phyloP scores from a whole-genome alignment of 2,797 vertebrate species.

The Cossypha caffra region DNA sequence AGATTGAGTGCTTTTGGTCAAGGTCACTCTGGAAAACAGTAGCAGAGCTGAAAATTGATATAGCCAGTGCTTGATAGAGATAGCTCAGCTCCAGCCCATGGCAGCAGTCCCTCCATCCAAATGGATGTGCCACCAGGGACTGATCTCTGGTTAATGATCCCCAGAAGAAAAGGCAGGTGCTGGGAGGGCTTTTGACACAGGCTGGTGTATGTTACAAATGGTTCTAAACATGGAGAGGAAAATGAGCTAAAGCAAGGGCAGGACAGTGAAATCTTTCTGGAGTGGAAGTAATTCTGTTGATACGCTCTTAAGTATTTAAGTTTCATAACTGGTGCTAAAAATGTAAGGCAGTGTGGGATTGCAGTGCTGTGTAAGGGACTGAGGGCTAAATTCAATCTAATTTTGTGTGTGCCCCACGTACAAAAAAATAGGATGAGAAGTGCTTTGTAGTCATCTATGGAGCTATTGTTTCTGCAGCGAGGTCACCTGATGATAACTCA shows the following conservation, averaged over 20 bases:
- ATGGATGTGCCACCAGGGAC: not conserved
- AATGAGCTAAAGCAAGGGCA: not conserved
- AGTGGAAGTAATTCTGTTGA: not conserved
- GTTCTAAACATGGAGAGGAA: not conserved
- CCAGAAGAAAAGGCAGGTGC: not conserved
- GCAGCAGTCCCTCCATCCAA: not conserved
- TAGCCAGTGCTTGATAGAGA: not conserved
- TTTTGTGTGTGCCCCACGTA: not conserved
- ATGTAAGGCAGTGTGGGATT: not conserved
- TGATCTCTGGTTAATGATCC: not conserved
- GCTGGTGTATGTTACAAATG: not conserved
- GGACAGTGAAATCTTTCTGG: not conserved
- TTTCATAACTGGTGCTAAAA: not conserved
- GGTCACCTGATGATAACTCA: constrained; percentile 60
- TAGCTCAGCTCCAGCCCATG: not conserved
- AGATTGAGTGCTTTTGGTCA: not conserved
- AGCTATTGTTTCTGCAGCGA: constrained; percentile 77
- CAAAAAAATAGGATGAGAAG: not conserved
- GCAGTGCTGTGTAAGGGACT: not conserved
- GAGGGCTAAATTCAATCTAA: not conserved
- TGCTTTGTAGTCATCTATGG: not conserved
- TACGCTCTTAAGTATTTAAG: not conserved
- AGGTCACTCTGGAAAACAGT: not conserved
- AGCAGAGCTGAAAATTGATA: not conserved
- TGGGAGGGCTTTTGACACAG: not conserved